Percentiles rank a stretch among this genome's conserved stretches.
These are phyloP conservation scores for Gasteruption jaculator DNA, from an alignment of 2,888 invertebrate species.

Conservation along the genomic window DNA sequence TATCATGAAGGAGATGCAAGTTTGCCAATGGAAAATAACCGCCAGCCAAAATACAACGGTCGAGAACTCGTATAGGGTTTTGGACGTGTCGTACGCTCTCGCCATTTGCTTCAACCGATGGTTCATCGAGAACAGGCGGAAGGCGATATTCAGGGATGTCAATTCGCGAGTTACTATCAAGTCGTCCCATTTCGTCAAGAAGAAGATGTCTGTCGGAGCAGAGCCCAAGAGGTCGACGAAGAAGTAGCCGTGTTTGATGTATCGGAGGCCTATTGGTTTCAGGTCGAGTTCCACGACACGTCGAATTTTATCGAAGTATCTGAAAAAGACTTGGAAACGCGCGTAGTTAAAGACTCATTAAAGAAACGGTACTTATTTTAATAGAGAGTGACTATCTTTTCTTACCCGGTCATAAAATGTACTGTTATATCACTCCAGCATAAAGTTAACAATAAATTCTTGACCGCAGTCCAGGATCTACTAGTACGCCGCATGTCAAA, in stretches of 20 bases:
- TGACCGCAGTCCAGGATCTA: slow-evolving; percentile 29
- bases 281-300: slow-evolving; percentile 34
- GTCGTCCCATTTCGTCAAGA: slow-evolving; percentile 27
- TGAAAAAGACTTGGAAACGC: slow-evolving; percentile 25
- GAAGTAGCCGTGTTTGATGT: slow-evolving; percentile 32
- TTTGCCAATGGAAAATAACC: slow-evolving; percentile 40
- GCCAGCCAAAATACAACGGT: slow-evolving; percentile 32
- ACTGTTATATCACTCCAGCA: slow-evolving; percentile 42
- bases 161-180: slow-evolving; percentile 31
- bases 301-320: slow-evolving; percentile 35
- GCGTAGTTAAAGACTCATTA: background rate
- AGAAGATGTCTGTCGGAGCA: slow-evolving; percentile 41
- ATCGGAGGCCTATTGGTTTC: slow-evolving; percentile 30
- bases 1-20: slow-evolving; percentile 41
- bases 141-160: slow-evolving; percentile 31
- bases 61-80: slow-evolving; percentile 30
- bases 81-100: slow-evolving; percentile 25
- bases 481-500: slow-evolving; percentile 30
- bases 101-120: slow-evolving; percentile 31
- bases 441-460: slow-evolving; percentile 35
- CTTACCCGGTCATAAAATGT: slow-evolving; percentile 46
- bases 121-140: slow-evolving; percentile 33
- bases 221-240: slow-evolving; percentile 39
- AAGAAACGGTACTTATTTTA: background rate
- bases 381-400: slow-evolving; percentile 4